Conservation (phyloP, 30 jellyfish, hydroid and myxozoan genomes). For the Chrysaora quinquecirrha region DNA sequence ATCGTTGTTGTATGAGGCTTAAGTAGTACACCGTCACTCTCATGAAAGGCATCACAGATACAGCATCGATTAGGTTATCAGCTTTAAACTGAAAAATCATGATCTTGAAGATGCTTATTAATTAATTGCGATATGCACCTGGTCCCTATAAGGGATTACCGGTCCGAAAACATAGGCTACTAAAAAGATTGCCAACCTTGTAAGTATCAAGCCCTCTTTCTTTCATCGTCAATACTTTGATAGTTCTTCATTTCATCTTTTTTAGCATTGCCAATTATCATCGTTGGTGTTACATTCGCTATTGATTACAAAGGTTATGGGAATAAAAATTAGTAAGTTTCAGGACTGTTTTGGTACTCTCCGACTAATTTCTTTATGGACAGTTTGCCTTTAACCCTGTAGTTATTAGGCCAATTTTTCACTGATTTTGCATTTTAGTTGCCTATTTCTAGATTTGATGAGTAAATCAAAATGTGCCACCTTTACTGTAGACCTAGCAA, state of each 20-base stretch:
- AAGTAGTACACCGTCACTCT: too few species aligned
- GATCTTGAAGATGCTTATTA: background rate
- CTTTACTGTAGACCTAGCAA: background rate
- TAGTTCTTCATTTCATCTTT: background rate
- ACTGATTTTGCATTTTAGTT: background rate
- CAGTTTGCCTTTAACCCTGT: background rate
- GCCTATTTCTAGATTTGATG: background rate
- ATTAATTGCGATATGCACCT: background rate
- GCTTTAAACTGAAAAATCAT: too few species aligned
- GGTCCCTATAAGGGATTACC: background rate
- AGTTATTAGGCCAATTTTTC: too few species aligned
- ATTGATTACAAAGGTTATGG: conserved; percentile 63
- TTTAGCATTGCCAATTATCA: conserved; percentile 53
- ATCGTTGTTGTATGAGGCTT: too few species aligned
- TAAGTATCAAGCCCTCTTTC: background rate
- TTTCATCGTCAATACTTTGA: background rate
- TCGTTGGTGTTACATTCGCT: conserved; percentile 49
- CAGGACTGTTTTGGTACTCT: background rate
- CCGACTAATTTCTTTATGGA: too few species aligned
- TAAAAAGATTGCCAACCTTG: background rate
- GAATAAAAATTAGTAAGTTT: conserved; percentile 28
- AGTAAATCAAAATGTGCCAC: background rate
- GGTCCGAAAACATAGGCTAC: too few species aligned
- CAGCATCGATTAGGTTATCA: too few species aligned
- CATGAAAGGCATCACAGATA: too few species aligned